Conservation (phyloP, 2,113 vertebrate genomes). For the Falco punctatus region DNA sequence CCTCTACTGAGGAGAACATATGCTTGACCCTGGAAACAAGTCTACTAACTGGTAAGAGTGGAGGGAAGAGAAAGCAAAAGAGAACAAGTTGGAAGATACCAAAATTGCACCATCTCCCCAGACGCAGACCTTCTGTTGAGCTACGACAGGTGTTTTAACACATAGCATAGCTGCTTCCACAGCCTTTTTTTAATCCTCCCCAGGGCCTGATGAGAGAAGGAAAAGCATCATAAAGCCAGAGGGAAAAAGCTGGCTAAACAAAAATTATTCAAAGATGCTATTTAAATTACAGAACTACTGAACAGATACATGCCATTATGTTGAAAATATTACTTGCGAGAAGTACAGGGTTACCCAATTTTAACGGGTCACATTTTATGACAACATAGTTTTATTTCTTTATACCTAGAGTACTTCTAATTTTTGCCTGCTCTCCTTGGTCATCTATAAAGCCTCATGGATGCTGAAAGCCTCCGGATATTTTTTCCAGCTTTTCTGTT, state of each 20-base stretch:
- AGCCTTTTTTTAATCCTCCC: background rate
- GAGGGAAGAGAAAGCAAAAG: background rate
- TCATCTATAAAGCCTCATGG: background rate
- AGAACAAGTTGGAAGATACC: background rate
- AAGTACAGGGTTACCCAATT: background rate
- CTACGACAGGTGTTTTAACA: background rate
- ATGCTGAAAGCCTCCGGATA: background rate
- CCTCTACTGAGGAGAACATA: background rate
- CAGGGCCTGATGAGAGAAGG: background rate
- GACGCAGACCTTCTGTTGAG: background rate
- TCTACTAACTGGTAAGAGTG: background rate
- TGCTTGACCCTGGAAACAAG: background rate
- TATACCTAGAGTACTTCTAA: background rate
- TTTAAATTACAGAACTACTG: background rate
- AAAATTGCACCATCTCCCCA: background rate
- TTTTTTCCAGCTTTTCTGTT: background rate
- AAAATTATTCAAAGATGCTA: background rate
- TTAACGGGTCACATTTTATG: background rate
- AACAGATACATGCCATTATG: background rate
- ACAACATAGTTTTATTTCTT: background rate
- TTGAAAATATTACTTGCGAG: background rate
- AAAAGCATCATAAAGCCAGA: background rate
- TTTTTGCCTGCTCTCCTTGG: background rate
- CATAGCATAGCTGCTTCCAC: background rate
- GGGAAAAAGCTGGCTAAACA: background rate